Percentiles rank a stretch among this genome's conserved stretches.
Conservation (phyloP, 2,888 invertebrate species). For the Villa cingulata region DNA sequence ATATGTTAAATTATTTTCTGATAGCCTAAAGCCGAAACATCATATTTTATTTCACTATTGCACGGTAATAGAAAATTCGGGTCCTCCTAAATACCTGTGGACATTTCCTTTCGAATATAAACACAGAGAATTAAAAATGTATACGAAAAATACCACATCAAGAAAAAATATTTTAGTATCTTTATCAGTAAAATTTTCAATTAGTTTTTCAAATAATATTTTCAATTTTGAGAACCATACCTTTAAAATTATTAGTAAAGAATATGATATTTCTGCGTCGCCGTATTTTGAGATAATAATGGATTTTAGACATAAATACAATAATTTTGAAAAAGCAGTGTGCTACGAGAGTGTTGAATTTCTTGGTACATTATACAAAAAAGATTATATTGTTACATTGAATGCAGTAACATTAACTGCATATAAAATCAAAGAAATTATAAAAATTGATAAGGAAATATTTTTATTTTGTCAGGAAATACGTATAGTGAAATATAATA, state of each 20-base stretch:
- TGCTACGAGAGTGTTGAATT: not conserved
- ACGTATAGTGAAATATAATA: not conserved
- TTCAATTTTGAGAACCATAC: not conserved
- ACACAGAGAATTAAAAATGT: slow-evolving; percentile 1
- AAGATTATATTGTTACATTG: not conserved
- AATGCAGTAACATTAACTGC: not conserved
- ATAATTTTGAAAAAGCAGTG: not conserved
- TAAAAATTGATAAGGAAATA: not conserved
- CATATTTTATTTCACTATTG: not conserved
- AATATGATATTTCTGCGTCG: not conserved
- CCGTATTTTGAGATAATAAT: not conserved
- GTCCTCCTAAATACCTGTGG: not conserved
- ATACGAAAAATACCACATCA: not conserved
- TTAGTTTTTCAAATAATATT: not conserved
- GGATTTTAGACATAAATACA: not conserved
- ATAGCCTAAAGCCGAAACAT: not conserved
- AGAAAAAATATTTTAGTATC: not conserved
- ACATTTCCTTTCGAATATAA: not conserved
- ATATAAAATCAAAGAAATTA: not conserved
- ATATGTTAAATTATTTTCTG: not conserved
- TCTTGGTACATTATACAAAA: not conserved
- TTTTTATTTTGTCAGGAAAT: not conserved
- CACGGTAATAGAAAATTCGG: not conserved
- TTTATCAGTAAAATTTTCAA: not conserved
- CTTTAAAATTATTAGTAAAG: not conserved